Evolutionary conservation across 35 echinoderm and acorn worm species (phyloP), one percentile per base, ranked within the genome.

Genomic region (Acanthaster planci): DNA sequence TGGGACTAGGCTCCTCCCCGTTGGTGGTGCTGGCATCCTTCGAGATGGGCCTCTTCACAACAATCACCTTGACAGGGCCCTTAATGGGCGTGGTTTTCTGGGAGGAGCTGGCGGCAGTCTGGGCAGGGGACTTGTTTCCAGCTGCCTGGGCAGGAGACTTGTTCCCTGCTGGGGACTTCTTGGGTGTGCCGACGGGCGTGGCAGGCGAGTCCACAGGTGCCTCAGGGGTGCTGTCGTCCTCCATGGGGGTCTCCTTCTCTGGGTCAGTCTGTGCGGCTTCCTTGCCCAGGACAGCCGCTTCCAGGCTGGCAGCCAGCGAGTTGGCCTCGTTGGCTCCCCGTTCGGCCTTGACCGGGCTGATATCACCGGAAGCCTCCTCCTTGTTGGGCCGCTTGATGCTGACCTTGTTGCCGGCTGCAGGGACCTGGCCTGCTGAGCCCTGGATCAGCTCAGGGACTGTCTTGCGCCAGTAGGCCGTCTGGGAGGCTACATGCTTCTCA

Each of bases 401-500:
- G 52, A 26, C 32, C 22, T 75, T 57, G 38, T 30, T 42, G 31
- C 39, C 21, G 83, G 36, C 18, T 16, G 59, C 27, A 3, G 26
- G 39, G 16, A 16, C 76, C 60, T 44, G 67, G 37, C 52, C 35
- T 2, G 8, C 76, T n/a, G 36, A 39, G 29, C 7, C 5, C 6
- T 26, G 34, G 64, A 72, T 72, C 2, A 53, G 58, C 23, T 92
- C 90, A 7, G 84, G 64, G 34, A 72, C 36, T 8, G 91, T 80
- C 56, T 92, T 92, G 6, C 90, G 82, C 29, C 92, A 68, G 39
- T 89, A 83, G 17, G 87, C 80, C 15, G 91, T 90, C 59, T 90
- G 76, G 30, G 81, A 60, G 8, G 77, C 53, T 0, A 97, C 84
- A 67, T 92, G 87, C 75, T 90, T 97, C 75, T 97, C 94, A 1